Conservation (phyloP, 2,888 invertebrate genomes). For the Brachypalpus laphriformis region DNA sequence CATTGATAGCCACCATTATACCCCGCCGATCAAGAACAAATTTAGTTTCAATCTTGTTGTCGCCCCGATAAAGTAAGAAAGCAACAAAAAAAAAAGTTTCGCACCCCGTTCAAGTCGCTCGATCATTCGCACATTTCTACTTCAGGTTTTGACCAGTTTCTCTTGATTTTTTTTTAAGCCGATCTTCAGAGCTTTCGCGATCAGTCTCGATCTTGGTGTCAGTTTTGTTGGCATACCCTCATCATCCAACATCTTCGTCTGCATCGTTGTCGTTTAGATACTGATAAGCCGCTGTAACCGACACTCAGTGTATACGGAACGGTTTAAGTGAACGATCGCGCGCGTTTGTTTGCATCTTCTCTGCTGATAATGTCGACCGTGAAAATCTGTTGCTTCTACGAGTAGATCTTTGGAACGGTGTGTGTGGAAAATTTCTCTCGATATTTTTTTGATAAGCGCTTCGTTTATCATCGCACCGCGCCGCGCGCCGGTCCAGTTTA, state of each 20-base stretch:
- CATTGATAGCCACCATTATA: conserved; percentile 54
- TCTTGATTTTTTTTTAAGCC: not conserved
- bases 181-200: conserved; percentile 44
- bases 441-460: conserved; percentile 31
- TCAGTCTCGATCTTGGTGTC: conserved; percentile 42
- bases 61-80: conserved; percentile 37
- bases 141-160: conserved; percentile 28
- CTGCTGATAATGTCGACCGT: conserved; percentile 40
- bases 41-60: conserved; percentile 69
- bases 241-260: not conserved
- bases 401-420: conserved; percentile 18
- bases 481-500: conserved; percentile 1
- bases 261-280: conserved; percentile 43
- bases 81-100: conserved; percentile 26
- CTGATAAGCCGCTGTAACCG: conserved; percentile 51
- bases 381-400: conserved; percentile 36
- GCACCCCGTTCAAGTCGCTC: conserved; percentile 30
- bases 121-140: conserved; percentile 22
- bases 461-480: not conserved
- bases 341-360: conserved; percentile 32
- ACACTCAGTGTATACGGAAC: conserved; percentile 30
- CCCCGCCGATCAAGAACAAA: conserved; percentile 50
- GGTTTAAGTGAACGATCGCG: conserved; percentile 52
- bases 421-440: conserved; percentile 58
- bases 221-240: conserved; percentile 37